phyloP scores from a whole-genome alignment of 2,113 vertebrate species.

The Barbus barbus region DNA sequence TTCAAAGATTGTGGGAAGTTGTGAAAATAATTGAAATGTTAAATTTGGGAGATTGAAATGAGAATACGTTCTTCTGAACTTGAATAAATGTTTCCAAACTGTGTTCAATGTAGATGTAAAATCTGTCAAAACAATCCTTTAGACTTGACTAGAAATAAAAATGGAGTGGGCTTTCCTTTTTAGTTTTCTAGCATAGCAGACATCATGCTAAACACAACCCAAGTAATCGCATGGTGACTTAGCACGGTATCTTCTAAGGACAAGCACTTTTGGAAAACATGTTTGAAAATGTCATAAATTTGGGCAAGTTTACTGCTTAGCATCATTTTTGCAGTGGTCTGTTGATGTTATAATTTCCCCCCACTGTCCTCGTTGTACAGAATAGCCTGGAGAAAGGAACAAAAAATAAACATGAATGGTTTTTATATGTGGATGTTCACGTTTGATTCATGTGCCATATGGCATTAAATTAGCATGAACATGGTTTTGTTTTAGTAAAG shows the following conservation, averaged over 20 bases:
- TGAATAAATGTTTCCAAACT: neutral
- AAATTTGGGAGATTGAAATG: neutral
- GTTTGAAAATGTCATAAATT: neutral
- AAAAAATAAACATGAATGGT: neutral
- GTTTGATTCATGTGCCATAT: neutral
- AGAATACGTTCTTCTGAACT: neutral
- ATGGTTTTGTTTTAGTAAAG: constrained; percentile 4
- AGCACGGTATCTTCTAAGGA: neutral
- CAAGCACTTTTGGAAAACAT: neutral
- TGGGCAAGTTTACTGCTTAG: no score
- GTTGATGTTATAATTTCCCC: no score
- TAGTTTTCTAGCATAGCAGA: neutral
- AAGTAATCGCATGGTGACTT: neutral
- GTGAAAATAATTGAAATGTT: neutral
- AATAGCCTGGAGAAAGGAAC: constrained; percentile 4
- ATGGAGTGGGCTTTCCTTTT: neutral
- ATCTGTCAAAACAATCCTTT: neutral
- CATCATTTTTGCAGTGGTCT: no score
- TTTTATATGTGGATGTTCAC: neutral
- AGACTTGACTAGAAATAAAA: neutral
- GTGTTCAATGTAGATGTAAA: neutral
- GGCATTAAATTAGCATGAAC: neutral
- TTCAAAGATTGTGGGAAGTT: neutral
- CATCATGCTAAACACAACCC: neutral
- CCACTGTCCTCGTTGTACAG: neutral